phyloP scores from a whole-genome alignment of 2,888 invertebrate species.

The Rhagium mordax region DNA sequence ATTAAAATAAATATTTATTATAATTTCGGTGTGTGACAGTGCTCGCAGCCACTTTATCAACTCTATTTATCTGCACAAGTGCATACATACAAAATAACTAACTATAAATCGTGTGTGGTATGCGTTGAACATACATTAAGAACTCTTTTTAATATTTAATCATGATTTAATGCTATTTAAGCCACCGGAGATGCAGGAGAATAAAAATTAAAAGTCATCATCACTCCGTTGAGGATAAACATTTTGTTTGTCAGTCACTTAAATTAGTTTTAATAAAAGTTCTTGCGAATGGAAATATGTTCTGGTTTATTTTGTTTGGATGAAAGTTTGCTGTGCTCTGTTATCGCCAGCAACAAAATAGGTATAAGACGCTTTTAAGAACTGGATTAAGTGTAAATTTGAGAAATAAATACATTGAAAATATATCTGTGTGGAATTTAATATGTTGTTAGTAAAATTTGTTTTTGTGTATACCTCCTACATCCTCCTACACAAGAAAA shows the following conservation, averaged over 20 bases:
- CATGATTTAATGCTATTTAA: conserved; percentile 37
- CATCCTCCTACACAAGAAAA: too few species aligned
- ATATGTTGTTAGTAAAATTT: too few species aligned
- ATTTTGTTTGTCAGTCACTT: conserved; percentile 24
- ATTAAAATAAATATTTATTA: conserved; percentile 22
- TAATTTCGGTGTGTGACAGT: conserved; percentile 10
- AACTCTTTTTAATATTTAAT: conserved; percentile 44
- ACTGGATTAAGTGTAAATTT: neutral
- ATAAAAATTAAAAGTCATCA: conserved; percentile 26
- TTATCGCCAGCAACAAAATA: too few species aligned
- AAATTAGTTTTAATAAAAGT: conserved; percentile 20
- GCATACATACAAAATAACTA: conserved; percentile 12
- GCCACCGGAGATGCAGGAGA: conserved; percentile 21
- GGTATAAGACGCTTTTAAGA: too few species aligned
- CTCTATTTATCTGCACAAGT: conserved; percentile 11
- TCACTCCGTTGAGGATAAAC: conserved; percentile 15
- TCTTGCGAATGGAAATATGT: neutral
- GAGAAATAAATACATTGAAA: neutral
- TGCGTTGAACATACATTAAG: conserved; percentile 32
- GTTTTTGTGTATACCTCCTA: too few species aligned
- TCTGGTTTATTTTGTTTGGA: conserved; percentile 3
- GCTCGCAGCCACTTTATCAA: conserved; percentile 5
- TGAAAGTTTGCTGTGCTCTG: too few species aligned
- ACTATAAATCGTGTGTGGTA: conserved; percentile 37
- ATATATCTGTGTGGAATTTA: neutral